A percentile compares a stretch with the other conserved stretches of the same genome.
phyloP scores from a whole-genome alignment of 2,888 invertebrate species.

The Eupithecia exiguata region DNA sequence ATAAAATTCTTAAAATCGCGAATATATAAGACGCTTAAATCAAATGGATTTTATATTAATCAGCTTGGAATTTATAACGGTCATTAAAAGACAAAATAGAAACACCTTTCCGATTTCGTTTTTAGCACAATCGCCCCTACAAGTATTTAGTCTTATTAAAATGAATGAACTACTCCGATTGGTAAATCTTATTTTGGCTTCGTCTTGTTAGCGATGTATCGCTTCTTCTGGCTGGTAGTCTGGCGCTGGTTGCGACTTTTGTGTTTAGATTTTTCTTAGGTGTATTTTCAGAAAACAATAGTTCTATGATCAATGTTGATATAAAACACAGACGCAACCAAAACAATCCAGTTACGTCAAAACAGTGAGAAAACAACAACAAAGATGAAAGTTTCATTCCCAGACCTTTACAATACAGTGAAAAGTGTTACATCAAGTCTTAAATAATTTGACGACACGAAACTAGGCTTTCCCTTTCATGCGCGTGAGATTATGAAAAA shows the following conservation, averaged over 20 bases:
- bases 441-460: conserved; percentile 58
- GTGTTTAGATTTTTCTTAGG: not conserved
- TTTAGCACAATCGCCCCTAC: too few species aligned
- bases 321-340: conserved; percentile 6
- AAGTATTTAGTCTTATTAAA: too few species aligned
- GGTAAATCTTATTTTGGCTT: too few species aligned
- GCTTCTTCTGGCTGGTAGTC: too few species aligned
- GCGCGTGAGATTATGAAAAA: conserved; percentile 49
- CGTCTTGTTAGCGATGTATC: too few species aligned
- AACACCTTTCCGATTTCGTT: too few species aligned
- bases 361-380: conserved; percentile 43
- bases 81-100: too few species aligned
- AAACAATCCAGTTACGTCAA: conserved; percentile 27
- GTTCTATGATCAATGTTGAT: not conserved
- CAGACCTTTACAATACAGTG: conserved; percentile 42
- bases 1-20: not conserved
- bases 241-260: not conserved
- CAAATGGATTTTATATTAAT: not conserved
- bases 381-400: conserved; percentile 47
- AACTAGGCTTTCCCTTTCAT: conserved; percentile 64
- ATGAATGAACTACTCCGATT: too few species aligned
- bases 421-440: conserved; percentile 62
- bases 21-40: not conserved
- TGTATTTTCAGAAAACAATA: not conserved
- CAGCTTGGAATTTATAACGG: not conserved